Base-by-base conservation (phyloP, 2,888 invertebrate species). In the Bunonema sp. region DNA sequence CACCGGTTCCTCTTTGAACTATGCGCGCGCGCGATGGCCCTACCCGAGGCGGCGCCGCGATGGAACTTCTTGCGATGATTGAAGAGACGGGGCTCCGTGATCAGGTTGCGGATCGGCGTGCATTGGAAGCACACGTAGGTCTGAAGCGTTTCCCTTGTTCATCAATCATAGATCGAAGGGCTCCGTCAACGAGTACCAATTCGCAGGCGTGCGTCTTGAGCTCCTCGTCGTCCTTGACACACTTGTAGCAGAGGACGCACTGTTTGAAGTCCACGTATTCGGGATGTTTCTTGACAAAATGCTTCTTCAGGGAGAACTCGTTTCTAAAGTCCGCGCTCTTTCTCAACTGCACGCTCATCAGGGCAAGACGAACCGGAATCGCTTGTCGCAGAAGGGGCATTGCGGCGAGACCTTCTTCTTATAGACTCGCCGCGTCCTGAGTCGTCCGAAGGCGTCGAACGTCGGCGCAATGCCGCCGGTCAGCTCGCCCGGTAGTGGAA, bases 341-440 rank as follows among this genome's bases (percentile, higher is more conserved):
- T n/a, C n/a, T n/a, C n/a, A n/a, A n/a, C n/a, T n/a, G n/a, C n/a
- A n/a, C n/a, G n/a, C n/a, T n/a, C n/a, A n/a, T n/a, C n/a, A n/a
- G n/a, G n/a, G n/a, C n/a, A n/a, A n/a, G n/a, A n/a, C n/a, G n/a
- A n/a, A n/a, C 15, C 68, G 52, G 45, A 61, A 68, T 10, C 68
- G 56, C 44, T 68, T 68, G 45, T 68, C 68, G 41, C 68, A 68
- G 45, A 68, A 68, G 10, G 67, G 60, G 41, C 68, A 69, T 41
- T 68, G 68, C 8, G 68, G 67, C 4, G 62, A 64, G 4, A 65
- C 42, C 46, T 66, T 67, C 52, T 67, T 67, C 37, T 59, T 59
- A 39, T 59, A 57, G n/a, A 54, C 48, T 21, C 61, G 47, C 37
- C 51, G 45, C 15, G 59, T 45, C 20, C 45, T 42, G 8, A 67